Evolutionary conservation across 2,113 vertebrate genomes (phyloP).

Genomic region (Microcebus tavaratra): DNA sequence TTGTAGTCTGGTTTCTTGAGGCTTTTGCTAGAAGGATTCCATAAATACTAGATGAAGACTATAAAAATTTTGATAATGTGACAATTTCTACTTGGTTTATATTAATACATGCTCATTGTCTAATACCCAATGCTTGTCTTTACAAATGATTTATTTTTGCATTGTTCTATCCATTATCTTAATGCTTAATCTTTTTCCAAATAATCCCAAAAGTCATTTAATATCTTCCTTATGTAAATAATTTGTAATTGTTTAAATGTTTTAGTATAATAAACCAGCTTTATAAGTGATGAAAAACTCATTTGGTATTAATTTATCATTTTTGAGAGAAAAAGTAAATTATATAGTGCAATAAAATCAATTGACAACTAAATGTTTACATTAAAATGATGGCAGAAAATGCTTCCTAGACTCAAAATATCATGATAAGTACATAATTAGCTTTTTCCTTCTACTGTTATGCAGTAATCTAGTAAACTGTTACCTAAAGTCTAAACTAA

Average conservation of each 20-base stretch:
- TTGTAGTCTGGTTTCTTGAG: background rate
- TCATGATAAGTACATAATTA: background rate
- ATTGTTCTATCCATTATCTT: background rate
- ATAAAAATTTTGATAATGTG: background rate
- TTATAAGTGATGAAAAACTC: background rate
- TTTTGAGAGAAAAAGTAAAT: slow-evolving; percentile 33
- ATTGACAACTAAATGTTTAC: slow-evolving; percentile 42
- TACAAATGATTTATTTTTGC: slow-evolving; percentile 7
- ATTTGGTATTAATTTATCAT: slow-evolving; percentile 10
- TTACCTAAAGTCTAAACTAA: background rate
- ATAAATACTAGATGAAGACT: background rate
- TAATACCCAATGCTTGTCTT: background rate
- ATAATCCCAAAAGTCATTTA: background rate
- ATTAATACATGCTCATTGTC: background rate
- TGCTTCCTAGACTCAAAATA: background rate
- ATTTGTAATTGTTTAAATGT: slow-evolving; percentile 7
- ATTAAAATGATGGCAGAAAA: background rate
- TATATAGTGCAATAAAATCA: background rate
- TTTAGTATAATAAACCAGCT: background rate
- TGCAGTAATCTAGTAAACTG: background rate
- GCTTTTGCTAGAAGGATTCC: background rate
- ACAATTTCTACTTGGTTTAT: background rate
- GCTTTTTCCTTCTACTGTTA: background rate
- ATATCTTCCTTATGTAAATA: slow-evolving; percentile 15
- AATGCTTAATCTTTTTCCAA: background rate